Evolutionary conservation across 2,888 invertebrate genomes (phyloP), one percentile per base, ranked within the genome.

Genomic region (Drosophila nr. perissopoda): DNA sequence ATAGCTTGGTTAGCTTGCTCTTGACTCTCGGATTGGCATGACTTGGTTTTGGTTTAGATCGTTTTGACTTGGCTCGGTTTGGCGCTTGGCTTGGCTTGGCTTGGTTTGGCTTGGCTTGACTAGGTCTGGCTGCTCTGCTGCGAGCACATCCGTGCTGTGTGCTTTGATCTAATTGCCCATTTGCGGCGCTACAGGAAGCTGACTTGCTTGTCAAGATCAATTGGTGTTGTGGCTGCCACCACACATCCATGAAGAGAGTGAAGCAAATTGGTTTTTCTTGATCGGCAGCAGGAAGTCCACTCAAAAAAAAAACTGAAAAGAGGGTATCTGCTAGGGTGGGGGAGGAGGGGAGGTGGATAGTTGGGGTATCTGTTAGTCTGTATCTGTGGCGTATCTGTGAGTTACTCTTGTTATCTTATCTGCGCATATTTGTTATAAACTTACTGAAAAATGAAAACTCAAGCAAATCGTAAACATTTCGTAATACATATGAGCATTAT

Each of bases 381-480:
- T 59, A 40, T 65, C 52, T 69, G 61, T 66, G 62, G 66, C 51
- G 63, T 81, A 73, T 80, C 81, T 83, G 74, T 79, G 67, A 75
- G 66, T 73, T 84, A 64, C 58, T 65, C 73, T 76, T 21, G 31
- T 57, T 87, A 87, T 87, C 87, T 87, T 87, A 87, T 87, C 86
- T 60, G 34, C 36, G 63, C 79, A 88, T 87, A 87, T 87, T 87
- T 87, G 87, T 79, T 87, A 85, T 82, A 78, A 87, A 82, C 87
- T 89, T 88, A 87, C 88, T 88, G 88, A 77, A 82, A 79, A 63
- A 69, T 11, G 52, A 65, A 65, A 71, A 54, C 88, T 82, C 88
- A 74, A 88, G 85, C 88, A 85, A 87, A 89, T 88, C 89, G 85
- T 87, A 85, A 88, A 89, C 85, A 89, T 87, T 87, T 89, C 83